Evolutionary conservation across 2,797 vertebrate species (phyloP), one percentile per base, ranked within the genome.

Genomic region (Phoxinus dragarum): DNA sequence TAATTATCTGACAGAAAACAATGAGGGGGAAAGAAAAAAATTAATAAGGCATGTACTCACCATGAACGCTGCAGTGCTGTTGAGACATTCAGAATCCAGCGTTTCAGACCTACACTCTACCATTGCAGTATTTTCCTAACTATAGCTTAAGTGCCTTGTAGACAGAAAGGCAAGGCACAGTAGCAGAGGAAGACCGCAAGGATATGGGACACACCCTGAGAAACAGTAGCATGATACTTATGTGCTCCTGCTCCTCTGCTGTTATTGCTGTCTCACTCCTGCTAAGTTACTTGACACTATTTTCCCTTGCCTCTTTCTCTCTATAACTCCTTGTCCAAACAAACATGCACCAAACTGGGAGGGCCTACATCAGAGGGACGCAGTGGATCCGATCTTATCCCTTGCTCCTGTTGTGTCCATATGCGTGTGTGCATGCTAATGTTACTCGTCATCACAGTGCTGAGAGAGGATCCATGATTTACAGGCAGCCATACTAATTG

Each of bases 161-260:
- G 66, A 82, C 68, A 84, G 61, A 90, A 91, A 89, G 84, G 86
- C 68, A 88, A 87, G 90, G 91, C 91, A 89, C 90, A 61, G 77
- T 0, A 88, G 93, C 82, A 83, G 80, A 76, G 52, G 78, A 85
- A 64, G 31, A 86, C 36, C 54, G 4, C 73, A 84, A 67, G 59
- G 56, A 69, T 73, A 80, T 73, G 72, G 78, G 84, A 86, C 80
- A 85, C 80, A 67, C 86, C 86, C 80, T 74, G 68, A 66, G 84
- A 85, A 85, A 83, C 69, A 52, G 67, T 86, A 72, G 88, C 75
- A 40, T 90, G 86, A 86, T 89, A 85, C 88, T 79, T 82, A 88
- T 86, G 81, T 34, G 75, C 84, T 61, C 81, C 80, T 71, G 14
- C 47, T 56, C 56, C 42, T 89, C 84, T 78, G 83, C 74, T 78